Conservation (phyloP, 2,888 invertebrate genomes). For the Drosophila nr. perissopoda region DNA sequence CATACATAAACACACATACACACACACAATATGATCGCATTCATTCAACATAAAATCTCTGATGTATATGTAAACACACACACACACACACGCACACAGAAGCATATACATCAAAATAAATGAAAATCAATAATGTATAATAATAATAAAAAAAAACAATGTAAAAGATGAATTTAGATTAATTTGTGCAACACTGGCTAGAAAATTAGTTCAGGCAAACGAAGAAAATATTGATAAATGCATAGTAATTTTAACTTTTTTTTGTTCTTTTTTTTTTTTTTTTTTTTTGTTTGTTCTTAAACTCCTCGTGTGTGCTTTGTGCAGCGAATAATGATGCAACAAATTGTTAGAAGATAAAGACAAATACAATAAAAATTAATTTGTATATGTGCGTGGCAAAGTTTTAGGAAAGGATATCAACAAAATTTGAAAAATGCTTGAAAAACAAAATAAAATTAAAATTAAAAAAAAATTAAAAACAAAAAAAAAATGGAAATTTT, state of each 20-base stretch:
- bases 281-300: background rate
- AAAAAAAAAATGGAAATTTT: constrained; percentile 53
- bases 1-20: constrained; percentile 7
- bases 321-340: constrained; percentile 9
- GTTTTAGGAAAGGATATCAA: constrained; percentile 39
- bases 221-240: constrained; percentile 3
- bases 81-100: background rate
- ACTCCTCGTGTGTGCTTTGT: background rate
- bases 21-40: constrained; percentile 10
- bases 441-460: constrained; percentile 16
- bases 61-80: constrained; percentile 6
- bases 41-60: constrained; percentile 9
- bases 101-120: constrained; percentile 12
- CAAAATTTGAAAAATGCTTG: constrained; percentile 68
- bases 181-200: constrained; percentile 10
- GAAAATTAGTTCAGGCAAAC: background rate
- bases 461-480: constrained; percentile 9
- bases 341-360: background rate
- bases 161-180: background rate
- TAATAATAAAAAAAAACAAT: background rate
- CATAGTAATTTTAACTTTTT: background rate
- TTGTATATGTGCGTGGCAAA: constrained; percentile 10
- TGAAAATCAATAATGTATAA: constrained; percentile 4
- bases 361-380: background rate
- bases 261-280: background rate